Conservation (phyloP, 1,140 invertebrate genomes). For the Drosophila littoralis region DNA sequence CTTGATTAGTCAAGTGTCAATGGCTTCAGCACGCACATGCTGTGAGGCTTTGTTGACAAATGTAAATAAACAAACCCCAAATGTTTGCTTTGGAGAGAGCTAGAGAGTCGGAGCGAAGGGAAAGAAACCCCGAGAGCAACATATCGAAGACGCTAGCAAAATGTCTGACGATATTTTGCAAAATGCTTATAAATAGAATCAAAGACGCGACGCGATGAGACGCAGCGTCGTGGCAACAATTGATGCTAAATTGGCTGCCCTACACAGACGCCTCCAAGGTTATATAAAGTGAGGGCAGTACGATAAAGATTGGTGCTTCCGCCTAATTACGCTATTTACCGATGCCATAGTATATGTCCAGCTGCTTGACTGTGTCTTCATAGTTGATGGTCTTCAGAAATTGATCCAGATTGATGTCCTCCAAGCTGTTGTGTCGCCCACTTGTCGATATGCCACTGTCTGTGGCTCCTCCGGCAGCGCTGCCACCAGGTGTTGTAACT, state of each 20-base stretch:
- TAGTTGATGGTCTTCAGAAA: constrained; percentile 93
- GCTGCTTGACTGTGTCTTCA: constrained; percentile 94
- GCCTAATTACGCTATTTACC: constrained; percentile 86
- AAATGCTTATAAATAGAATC: constrained; percentile 66
- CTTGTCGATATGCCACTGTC: constrained; percentile 54
- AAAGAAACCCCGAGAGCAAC: constrained; percentile 3
- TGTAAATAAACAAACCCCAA: constrained; percentile 69
- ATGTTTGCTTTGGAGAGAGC: constrained; percentile 49
- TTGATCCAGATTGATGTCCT: constrained; percentile 90
- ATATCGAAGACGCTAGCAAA: constrained; percentile 27
- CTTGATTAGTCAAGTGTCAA: constrained; percentile 22
- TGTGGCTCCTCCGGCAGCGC: constrained; percentile 50
- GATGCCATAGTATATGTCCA: constrained; percentile 97
- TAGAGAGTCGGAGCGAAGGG: not conserved
- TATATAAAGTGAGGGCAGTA: constrained; percentile 57
- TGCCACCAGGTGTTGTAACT: constrained; percentile 74
- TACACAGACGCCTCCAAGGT: constrained; percentile 59
- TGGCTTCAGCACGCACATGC: constrained; percentile 19
- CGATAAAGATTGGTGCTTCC: constrained; percentile 1
- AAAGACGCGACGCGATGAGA: constrained; percentile 3
- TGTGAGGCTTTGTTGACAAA: constrained; percentile 39
- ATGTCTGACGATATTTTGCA: constrained; percentile 37
- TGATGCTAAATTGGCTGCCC: constrained; percentile 67
- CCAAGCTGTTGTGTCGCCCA: constrained; percentile 87
- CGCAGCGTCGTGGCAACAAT: constrained; percentile 47